Evolutionary conservation across 2,797 vertebrate genomes (phyloP), one percentile per base, ranked within the genome.

Genomic region (Chelon labrosus): DNA sequence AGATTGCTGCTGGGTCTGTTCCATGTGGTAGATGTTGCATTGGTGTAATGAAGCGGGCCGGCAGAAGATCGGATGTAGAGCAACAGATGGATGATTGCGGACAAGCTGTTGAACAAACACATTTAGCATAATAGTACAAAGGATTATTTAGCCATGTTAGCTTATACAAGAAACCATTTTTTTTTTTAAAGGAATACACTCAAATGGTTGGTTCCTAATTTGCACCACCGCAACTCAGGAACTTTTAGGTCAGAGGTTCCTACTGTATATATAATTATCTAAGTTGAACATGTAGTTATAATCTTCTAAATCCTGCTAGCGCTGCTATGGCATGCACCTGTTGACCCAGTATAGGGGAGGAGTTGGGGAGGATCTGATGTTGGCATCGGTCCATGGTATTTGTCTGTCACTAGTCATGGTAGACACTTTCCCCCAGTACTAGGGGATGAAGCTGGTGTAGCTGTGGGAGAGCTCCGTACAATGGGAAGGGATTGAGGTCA

Each of bases 401-500:
- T 83, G 68, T 84, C 52, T 78, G 51, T 74, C 7, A 14, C 69
- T 72, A 75, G 68, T 82, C 72, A 61, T 51, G 42, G 49, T 81
- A 77, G 59, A 62, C 61, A 39, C 69, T 44, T 35, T 19, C 27
- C 53, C 35, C 12, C 46, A 65, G 68, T 77, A 80, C 58, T 68
- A 59, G 57, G 42, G 71, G 79, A 71, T 83, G 77, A 86, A 75
- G 75, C 68, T 71, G 51, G 57, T 66, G 27, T 57, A 69, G 74
- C 78, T 81, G 71, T 86, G 84, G 82, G 84, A 88, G 82, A 70
- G 69, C 55, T 81, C 56, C 37, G 70, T 52, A 89, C 89, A 89
- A 87, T 82, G 52, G 72, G 54, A 61, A 19, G 53, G 86, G 80
- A 73, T 59, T 86, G 73, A 83, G 71, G 75, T 68, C 70, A 75